Percentiles rank a stretch among this genome's conserved stretches.
phyloP scores from a whole-genome alignment of 2,797 vertebrate species.

The Vultur gryphus region DNA sequence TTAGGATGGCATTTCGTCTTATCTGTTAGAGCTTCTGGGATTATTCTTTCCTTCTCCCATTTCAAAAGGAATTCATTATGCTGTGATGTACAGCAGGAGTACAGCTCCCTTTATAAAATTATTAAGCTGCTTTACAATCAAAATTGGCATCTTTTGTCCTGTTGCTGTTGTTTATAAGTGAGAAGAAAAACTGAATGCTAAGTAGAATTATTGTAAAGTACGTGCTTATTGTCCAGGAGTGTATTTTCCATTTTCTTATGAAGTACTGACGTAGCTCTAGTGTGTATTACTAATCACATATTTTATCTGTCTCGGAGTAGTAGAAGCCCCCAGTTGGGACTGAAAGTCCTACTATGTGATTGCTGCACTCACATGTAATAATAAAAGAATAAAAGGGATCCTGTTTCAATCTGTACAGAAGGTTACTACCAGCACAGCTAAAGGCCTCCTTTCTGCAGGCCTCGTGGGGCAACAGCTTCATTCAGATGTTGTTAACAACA shows the following conservation, averaged over 20 bases:
- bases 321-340: neutral
- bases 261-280: neutral
- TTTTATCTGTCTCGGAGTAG: neutral
- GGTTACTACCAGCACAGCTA: neutral
- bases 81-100: conserved; percentile 29
- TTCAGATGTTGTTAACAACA: neutral
- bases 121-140: conserved; percentile 60
- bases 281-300: conserved; percentile 37
- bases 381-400: neutral
- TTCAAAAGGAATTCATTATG: conserved; percentile 65
- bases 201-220: conserved; percentile 19
- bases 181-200: conserved; percentile 14
- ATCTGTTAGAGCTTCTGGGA: conserved; percentile 42
- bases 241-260: neutral
- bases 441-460: neutral
- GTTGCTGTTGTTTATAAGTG: conserved; percentile 34
- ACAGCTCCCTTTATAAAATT: conserved; percentile 47
- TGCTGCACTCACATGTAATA: neutral
- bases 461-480: neutral
- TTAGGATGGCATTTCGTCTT: conserved; percentile 56
- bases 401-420: neutral
- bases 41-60: conserved; percentile 32
- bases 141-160: conserved; percentile 48
- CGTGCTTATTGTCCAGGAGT: neutral
- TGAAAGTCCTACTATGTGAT: neutral